Base-by-base conservation (phyloP, 2,888 invertebrate genomes). In the Plebejus melissa region DNA sequence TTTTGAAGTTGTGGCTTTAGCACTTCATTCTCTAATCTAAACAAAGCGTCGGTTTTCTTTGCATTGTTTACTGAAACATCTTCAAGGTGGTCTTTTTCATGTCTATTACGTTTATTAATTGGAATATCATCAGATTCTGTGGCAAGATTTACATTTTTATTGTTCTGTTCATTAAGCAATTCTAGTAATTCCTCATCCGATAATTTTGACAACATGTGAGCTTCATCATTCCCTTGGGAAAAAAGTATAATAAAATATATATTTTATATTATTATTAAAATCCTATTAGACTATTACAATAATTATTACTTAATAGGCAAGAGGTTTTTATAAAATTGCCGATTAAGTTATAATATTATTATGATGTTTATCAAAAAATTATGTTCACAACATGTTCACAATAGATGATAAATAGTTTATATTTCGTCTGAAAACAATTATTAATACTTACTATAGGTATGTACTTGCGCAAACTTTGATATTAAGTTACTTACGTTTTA, bases 191-290 rank as follows among this genome's bases (percentile, higher is more conserved):
- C 89, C 69, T 86, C 83, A 76, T 93, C 90, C 11, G 90, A 85
- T 78, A 93, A 82, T 80, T 91, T 91, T 1, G 93, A 90, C 70
- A 93, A 83, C 74, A 92, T 79, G 79, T 88, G 90, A 1, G 87
- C 86, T 9, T 83, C 84, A 71, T 91, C 90, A 75, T 85, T 86
- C 78, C 85, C 92, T 91, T 65, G 65, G 4, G 4, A 4, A 65
- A 65, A 81, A 22, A 22, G 22, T 22, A 82, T 79, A 79, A 54
- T 71, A 71, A 75, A 41, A 22, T 22, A 22, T 22, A 72, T 69
- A 69, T 60, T 0, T 16, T 28, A 22, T 22, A 22, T 22, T 22
- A 22, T 75, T 69, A 36, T 74, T 65, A 22, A 60, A 38, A 13
- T 54, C 4, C 6, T 13, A 38, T 22, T 22, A 22, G 22, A 22